A percentile compares a stretch with the other conserved stretches of the same genome.
phyloP scores from a whole-genome alignment of 2,797 vertebrate genomes.

The Falco naumanni region DNA sequence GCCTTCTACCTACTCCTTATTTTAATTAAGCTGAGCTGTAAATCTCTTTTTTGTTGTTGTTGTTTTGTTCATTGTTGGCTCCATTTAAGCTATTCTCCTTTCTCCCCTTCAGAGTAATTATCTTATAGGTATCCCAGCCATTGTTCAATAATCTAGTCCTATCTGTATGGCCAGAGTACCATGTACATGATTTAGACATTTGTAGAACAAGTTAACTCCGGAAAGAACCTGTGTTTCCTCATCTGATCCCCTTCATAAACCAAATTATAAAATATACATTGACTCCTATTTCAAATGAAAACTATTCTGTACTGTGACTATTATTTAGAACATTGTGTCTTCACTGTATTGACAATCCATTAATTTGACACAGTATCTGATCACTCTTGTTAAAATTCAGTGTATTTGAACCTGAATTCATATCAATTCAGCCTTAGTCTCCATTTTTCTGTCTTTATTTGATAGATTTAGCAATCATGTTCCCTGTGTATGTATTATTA shows the following conservation, averaged over 20 bases:
- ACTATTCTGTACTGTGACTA: background rate
- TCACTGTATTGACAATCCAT: no score
- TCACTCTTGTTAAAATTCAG: no score
- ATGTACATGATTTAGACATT: background rate
- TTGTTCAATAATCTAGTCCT: background rate
- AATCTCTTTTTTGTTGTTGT: no score
- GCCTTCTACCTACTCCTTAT: background rate
- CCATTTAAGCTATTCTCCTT: background rate
- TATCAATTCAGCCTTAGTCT: no score
- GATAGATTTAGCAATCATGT: no score
- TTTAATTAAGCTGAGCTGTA: background rate
- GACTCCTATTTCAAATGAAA: background rate
- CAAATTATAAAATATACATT: background rate
- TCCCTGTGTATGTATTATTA: no score
- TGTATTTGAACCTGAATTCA: no score
- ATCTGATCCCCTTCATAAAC: background rate
- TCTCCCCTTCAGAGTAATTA: background rate
- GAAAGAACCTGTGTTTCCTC: background rate
- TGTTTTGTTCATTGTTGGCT: no score
- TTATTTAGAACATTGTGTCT: no score
- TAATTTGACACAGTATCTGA: no score
- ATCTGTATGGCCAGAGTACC: background rate
- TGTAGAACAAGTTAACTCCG: background rate
- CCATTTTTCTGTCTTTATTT: no score
- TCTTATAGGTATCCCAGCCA: background rate